These are phyloP conservation scores for Potamilus streckersoni DNA, from an alignment of 1,140 invertebrate species.

Conservation along the genomic window DNA sequence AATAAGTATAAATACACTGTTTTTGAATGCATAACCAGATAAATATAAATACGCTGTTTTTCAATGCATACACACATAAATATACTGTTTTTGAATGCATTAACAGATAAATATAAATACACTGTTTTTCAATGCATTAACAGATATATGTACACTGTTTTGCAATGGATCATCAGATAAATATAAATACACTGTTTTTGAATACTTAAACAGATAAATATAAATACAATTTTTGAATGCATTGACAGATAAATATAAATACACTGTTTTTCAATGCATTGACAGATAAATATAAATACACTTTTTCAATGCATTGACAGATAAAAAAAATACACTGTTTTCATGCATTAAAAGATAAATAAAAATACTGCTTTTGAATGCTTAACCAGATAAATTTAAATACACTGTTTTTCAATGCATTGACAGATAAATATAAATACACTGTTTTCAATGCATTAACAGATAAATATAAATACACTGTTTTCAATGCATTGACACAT, in stretches of 20 bases:
- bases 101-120: background rate
- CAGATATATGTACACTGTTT: no score
- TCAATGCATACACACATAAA: slow-evolving; percentile 2
- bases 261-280: no score
- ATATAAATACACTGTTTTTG: background rate
- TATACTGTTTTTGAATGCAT: background rate
- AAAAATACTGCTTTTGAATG: no score
- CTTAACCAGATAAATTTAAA: background rate
- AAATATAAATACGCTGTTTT: background rate
- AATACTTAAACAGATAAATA: background rate
- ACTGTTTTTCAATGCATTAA: no score
- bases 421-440: slow-evolving; percentile 8
- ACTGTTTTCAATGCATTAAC: background rate
- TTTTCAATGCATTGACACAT: background rate
- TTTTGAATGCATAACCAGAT: background rate
- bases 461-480: background rate
- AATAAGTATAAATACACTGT: background rate
- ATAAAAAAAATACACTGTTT: no score
- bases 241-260: slow-evolving; percentile 5
- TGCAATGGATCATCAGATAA: no score
- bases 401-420: background rate
- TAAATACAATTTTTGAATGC: background rate
- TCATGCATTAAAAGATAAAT: no score
- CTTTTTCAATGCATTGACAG: background rate
- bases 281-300: background rate